Evolutionary conservation across 1,140 invertebrate genomes (phyloP).

Genomic region (Phthorimaea operculella): DNA sequence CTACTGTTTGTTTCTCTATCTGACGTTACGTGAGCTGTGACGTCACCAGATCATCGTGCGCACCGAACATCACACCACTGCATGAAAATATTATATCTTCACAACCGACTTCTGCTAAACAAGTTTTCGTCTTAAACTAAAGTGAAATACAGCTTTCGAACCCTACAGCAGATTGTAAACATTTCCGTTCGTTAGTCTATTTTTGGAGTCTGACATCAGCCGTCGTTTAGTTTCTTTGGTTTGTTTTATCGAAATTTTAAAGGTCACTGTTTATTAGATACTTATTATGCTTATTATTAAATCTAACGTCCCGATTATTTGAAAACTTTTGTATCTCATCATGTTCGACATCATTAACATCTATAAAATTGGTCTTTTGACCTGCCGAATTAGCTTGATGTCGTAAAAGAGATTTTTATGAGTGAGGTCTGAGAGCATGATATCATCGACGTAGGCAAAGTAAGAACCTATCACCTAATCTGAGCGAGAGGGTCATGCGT

Average conservation of each 20-base stretch:
- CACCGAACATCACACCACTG: slow-evolving; percentile 1
- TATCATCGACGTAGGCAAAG: slow-evolving; percentile 23
- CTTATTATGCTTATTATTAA: neutral
- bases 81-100: neutral
- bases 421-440: neutral
- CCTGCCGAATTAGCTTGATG: too few species aligned
- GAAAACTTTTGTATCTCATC: neutral
- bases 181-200: slow-evolving; percentile 36
- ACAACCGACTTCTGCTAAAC: neutral
- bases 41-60: slow-evolving; percentile 31
- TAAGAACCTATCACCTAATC: slow-evolving; percentile 43
- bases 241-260: slow-evolving; percentile 31
- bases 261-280: slow-evolving; percentile 13
- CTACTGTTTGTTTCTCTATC: slow-evolving; percentile 54
- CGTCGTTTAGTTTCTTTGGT: slow-evolving; percentile 22
- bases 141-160: slow-evolving; percentile 3
- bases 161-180: slow-evolving; percentile 31
- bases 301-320: neutral
- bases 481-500: slow-evolving; percentile 49
- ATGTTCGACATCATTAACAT: too few species aligned
- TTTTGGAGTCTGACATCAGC: slow-evolving; percentile 45
- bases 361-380: too few species aligned
- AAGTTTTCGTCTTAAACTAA: slow-evolving; percentile 2
- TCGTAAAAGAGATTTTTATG: too few species aligned
- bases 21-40: slow-evolving; percentile 40